These are phyloP conservation scores for Oncorhynchus nerka DNA, from an alignment of 2,113 vertebrate species.

Conservation along the genomic window DNA sequence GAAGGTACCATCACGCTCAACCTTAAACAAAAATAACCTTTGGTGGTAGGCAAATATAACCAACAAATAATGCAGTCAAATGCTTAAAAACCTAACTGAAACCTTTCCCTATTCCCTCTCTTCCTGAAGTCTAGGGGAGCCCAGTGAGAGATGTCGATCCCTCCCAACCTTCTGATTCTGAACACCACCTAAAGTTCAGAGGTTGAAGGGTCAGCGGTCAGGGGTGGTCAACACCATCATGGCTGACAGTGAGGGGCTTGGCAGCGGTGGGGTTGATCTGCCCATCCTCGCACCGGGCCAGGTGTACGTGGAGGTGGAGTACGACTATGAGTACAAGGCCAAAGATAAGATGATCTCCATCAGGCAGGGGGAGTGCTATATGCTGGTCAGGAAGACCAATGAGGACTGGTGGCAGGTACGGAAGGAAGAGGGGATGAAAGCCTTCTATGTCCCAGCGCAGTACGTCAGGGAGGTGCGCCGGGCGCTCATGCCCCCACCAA, in stretches of 20 bases:
- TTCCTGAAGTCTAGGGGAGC: constrained; percentile 30
- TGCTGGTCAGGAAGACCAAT: constrained; percentile 94
- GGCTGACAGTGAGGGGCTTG: constrained; percentile 83
- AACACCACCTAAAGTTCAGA: constrained; percentile 41
- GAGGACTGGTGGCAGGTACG: constrained; percentile 98
- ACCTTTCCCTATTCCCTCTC: constrained; percentile 5
- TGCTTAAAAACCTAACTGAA: background rate
- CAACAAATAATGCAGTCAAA: background rate
- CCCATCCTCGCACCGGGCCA: constrained; percentile 75
- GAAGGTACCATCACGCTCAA: background rate
- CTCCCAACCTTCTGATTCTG: constrained; percentile 69
- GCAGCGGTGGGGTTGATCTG: constrained; percentile 38
- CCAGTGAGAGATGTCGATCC: constrained; percentile 78
- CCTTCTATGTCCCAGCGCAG: constrained; percentile 95
- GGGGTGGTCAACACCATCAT: constrained; percentile 69
- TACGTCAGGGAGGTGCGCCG: constrained; percentile 90
- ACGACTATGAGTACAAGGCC: constrained; percentile 94
- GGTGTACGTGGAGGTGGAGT: constrained; percentile 91
- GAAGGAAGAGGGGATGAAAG: constrained; percentile 83
- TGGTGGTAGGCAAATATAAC: too few relatives aligned
- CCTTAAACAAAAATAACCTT: too few relatives aligned
- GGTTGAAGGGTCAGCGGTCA: background rate
- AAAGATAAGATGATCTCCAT: constrained; percentile 92
- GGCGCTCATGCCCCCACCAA: constrained; percentile 88
- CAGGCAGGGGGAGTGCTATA: constrained; percentile 90